These are phyloP conservation scores for Antedon bifida DNA, from an alignment of 35 echinoderm and acorn worm genomes.

Conservation along the genomic window DNA sequence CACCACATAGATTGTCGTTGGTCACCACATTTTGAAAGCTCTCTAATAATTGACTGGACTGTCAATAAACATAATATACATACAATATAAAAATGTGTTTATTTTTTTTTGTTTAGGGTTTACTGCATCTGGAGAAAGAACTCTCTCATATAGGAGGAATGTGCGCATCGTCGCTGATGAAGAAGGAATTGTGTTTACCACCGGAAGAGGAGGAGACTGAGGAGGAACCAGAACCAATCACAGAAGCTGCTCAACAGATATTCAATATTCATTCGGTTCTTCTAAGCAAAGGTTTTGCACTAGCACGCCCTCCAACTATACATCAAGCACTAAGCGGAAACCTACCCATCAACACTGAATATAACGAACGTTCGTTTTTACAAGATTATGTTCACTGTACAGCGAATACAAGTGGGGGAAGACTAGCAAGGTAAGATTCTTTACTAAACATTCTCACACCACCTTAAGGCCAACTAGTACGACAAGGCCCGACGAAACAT, in stretches of 20 bases:
- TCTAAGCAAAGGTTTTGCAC: slow-evolving; percentile 66
- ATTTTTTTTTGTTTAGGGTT: slow-evolving; percentile 30
- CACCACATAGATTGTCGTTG: too few species aligned
- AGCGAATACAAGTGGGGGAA: slow-evolving; percentile 63
- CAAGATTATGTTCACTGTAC: slow-evolving; percentile 81
- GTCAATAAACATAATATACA: too few species aligned
- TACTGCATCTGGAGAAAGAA: slow-evolving; percentile 92
- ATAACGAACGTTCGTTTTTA: slow-evolving; percentile 67
- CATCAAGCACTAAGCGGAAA: slow-evolving; percentile 79
- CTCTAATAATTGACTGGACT: too few species aligned
- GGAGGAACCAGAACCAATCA: slow-evolving; percentile 78
- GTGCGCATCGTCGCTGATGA: slow-evolving; percentile 74
- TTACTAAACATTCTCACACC: not conserved
- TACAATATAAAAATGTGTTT: too few species aligned
- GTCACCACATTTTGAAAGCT: too few species aligned
- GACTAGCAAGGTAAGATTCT: slow-evolving; percentile 62
- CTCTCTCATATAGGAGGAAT: slow-evolving; percentile 80
- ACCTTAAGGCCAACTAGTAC: too few species aligned
- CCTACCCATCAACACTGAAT: slow-evolving; percentile 64
- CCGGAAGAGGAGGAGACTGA: slow-evolving; percentile 45
- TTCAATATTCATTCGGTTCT: slow-evolving; percentile 59
- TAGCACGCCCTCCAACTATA: slow-evolving; percentile 55
- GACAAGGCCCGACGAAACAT: too few species aligned
- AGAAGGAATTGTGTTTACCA: slow-evolving; percentile 72
- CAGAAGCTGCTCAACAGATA: slow-evolving; percentile 80